Percentiles rank a stretch among this genome's conserved stretches.
phyloP scores from a whole-genome alignment of 2,888 invertebrate genomes.

The Platycheirus albimanus region DNA sequence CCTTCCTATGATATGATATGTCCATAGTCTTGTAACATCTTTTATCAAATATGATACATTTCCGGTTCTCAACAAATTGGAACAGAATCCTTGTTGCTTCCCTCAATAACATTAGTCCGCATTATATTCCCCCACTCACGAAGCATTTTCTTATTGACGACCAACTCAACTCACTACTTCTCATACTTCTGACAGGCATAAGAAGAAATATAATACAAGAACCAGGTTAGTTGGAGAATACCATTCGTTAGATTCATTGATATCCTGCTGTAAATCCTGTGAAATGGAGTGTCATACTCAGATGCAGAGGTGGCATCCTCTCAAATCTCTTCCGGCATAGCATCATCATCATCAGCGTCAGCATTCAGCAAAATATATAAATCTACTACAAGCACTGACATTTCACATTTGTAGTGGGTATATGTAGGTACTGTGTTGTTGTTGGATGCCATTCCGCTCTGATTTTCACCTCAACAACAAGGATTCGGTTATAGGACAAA shows the following conservation, averaged over 20 bases:
- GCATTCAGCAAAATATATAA: slow-evolving; percentile 49
- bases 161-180: not conserved
- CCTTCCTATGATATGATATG: too few relatives aligned
- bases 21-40: too few relatives aligned
- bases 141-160: not conserved
- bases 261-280: slow-evolving; percentile 61
- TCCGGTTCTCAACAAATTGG: too few relatives aligned
- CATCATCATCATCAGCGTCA: slow-evolving; percentile 47
- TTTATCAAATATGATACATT: too few relatives aligned
- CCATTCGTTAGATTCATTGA: slow-evolving; percentile 54
- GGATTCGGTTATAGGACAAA: slow-evolving; percentile 32
- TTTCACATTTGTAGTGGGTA: too few relatives aligned
- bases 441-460: slow-evolving; percentile 21
- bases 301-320: slow-evolving; percentile 39
- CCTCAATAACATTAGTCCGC: too few relatives aligned
- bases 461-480: slow-evolving; percentile 2
- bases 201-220: slow-evolving; percentile 31
- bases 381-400: slow-evolving; percentile 18
- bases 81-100: too few relatives aligned
- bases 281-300: slow-evolving; percentile 68
- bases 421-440: too few relatives aligned
- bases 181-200: slow-evolving; percentile 1
- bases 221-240: slow-evolving; percentile 3
- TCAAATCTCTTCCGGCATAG: slow-evolving; percentile 31
- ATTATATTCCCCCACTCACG: too few relatives aligned